Conservation (phyloP, 2,888 invertebrate genomes). For the Platycheirus rosarum region DNA sequence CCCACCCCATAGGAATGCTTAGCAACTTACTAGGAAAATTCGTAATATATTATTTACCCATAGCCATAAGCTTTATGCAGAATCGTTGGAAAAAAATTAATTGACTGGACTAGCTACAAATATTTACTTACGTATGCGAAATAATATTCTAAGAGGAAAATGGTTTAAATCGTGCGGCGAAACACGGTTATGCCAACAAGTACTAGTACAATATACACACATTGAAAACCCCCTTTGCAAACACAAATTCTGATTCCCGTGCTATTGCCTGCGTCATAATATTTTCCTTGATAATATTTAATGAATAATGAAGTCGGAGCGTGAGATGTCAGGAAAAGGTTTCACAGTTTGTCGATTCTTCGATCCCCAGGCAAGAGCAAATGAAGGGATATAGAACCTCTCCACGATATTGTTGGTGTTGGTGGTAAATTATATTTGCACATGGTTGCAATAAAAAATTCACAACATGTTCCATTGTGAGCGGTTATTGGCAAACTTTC, state of each 20-base stretch:
- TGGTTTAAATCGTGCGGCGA: conserved; percentile 60
- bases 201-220: conserved; percentile 22
- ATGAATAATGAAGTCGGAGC: conserved; percentile 71
- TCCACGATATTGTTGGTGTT: conserved; percentile 60
- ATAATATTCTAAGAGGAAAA: conserved; percentile 60
- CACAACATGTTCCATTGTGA: conserved; percentile 67
- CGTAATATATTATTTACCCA: no score
- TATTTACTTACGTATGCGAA: conserved; percentile 66
- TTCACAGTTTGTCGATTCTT: conserved; percentile 69
- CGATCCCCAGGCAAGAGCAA: conserved; percentile 66
- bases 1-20: no score
- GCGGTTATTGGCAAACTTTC: conserved; percentile 71
- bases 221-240: conserved; percentile 59
- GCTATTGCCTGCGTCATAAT: conserved; percentile 65
- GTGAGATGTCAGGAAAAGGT: conserved; percentile 72
- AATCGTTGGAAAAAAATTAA: conserved; percentile 61
- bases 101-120: conserved; percentile 69
- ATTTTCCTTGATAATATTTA: conserved; percentile 71
- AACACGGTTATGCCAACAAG: conserved; percentile 53
- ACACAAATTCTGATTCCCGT: conserved; percentile 56
- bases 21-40: no score
- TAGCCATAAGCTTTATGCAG: conserved; percentile 27
- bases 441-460: conserved; percentile 71
- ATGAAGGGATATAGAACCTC: conserved; percentile 60
- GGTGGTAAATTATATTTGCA: conserved; percentile 71